Evolutionary conservation across 2,888 invertebrate genomes (phyloP).

Genomic region (Agriopis marginaria): DNA sequence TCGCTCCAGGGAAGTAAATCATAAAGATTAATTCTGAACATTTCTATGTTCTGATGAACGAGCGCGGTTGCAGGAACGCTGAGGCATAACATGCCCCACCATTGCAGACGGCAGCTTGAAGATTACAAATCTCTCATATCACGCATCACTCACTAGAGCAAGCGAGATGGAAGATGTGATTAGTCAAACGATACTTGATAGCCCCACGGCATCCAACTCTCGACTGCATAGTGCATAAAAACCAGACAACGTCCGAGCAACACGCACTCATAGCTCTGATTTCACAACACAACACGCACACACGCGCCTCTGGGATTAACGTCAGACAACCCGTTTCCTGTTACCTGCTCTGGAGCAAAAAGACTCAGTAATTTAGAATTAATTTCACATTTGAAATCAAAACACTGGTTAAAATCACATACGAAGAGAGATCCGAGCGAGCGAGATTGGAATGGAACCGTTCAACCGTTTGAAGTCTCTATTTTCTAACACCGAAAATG

Average conservation of each 20-base stretch:
- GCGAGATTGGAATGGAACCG: slow-evolving; percentile 58
- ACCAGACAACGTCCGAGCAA: slow-evolving; percentile 67
- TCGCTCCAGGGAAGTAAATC: slow-evolving; percentile 73
- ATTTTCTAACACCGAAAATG: slow-evolving; percentile 76
- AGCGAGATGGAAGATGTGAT: slow-evolving; percentile 67
- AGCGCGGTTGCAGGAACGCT: slow-evolving; percentile 56
- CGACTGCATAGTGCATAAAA: slow-evolving; percentile 74
- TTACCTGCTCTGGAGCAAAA: slow-evolving; percentile 82
- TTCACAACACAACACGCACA: slow-evolving; percentile 72
- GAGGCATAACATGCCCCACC: slow-evolving; percentile 57
- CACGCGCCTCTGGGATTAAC: slow-evolving; percentile 73
- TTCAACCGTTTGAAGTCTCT: slow-evolving; percentile 77
- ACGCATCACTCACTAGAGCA: slow-evolving; percentile 51
- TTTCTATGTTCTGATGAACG: slow-evolving; percentile 70
- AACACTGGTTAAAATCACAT: slow-evolving; percentile 50
- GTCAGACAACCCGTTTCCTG: slow-evolving; percentile 84
- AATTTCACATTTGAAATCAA: slow-evolving; percentile 77
- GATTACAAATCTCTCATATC: slow-evolving; percentile 63
- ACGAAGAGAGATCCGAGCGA: slow-evolving; percentile 38
- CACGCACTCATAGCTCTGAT: slow-evolving; percentile 68
- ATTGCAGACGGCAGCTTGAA: slow-evolving; percentile 54
- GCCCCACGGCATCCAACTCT: slow-evolving; percentile 63
- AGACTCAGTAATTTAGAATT: slow-evolving; percentile 80
- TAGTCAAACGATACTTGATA: slow-evolving; percentile 70
- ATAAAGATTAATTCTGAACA: slow-evolving; percentile 78